Conservation (phyloP, 2,797 vertebrate species). For the Acestrorhynchus altus region DNA sequence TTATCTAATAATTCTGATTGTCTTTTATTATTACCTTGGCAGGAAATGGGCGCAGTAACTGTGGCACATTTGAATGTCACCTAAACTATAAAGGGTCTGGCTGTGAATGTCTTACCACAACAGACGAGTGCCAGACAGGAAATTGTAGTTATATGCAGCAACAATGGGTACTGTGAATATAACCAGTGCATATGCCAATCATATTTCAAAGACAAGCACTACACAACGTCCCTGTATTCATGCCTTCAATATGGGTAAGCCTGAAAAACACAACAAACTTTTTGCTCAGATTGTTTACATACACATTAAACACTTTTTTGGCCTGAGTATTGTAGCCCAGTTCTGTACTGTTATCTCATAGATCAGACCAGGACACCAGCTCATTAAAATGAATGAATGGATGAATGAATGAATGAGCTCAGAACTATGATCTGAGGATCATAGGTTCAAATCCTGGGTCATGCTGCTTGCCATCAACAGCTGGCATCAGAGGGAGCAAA, state of each 20-base stretch:
- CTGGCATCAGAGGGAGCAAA: too few species aligned
- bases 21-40: background rate
- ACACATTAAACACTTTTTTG: background rate
- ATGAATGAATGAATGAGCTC: too few species aligned
- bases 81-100: background rate
- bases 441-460: too few species aligned
- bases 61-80: conserved; percentile 36
- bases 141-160: background rate
- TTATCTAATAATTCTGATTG: background rate
- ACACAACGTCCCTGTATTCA: background rate
- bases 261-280: background rate
- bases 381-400: background rate
- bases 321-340: background rate
- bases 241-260: conserved; percentile 1
- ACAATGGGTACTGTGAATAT: background rate
- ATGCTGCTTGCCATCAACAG: too few species aligned
- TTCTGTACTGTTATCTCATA: background rate
- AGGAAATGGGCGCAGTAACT: conserved; percentile 18
- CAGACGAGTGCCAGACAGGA: background rate
- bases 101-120: background rate
- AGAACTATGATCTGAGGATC: too few species aligned
- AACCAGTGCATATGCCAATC: background rate
- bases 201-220: background rate
- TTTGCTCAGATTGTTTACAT: background rate
- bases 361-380: background rate